phyloP scores from a whole-genome alignment of 2,113 vertebrate species.

The Rhipidura dahli region DNA sequence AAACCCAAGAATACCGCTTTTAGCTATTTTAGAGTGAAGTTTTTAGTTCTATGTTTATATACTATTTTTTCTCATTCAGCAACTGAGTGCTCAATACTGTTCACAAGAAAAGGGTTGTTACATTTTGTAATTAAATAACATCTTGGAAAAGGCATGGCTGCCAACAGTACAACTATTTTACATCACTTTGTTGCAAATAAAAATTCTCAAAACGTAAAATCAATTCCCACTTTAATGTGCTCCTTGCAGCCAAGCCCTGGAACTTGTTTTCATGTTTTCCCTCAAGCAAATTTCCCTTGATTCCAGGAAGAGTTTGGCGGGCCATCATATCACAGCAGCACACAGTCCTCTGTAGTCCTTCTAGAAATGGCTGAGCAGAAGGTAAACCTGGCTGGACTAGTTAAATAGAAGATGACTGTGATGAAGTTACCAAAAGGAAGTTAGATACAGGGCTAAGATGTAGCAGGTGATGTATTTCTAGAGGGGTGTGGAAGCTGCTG shows the following conservation, averaged over 20 bases:
- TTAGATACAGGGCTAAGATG: not conserved
- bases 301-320: not conserved
- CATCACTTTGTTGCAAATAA: not conserved
- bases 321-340: not conserved
- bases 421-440: not conserved
- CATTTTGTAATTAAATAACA: not conserved
- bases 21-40: not conserved
- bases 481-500: not conserved
- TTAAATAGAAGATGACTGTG: not conserved
- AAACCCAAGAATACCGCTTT: not conserved
- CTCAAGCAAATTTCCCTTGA: not conserved
- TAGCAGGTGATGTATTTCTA: not conserved
- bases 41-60: not conserved
- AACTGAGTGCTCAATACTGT: not conserved
- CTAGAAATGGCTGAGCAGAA: not conserved
- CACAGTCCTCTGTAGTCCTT: not conserved
- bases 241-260: not conserved
- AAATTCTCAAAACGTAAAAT: not conserved
- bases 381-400: not conserved
- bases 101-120: not conserved
- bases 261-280: not conserved
- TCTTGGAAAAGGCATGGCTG: not conserved
- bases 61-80: not conserved
- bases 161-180: not conserved
- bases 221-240: not conserved